These are phyloP conservation scores for Xenotilapia flavipinnis DNA, from an alignment of 2,113 vertebrate genomes.

Conservation along the genomic window DNA sequence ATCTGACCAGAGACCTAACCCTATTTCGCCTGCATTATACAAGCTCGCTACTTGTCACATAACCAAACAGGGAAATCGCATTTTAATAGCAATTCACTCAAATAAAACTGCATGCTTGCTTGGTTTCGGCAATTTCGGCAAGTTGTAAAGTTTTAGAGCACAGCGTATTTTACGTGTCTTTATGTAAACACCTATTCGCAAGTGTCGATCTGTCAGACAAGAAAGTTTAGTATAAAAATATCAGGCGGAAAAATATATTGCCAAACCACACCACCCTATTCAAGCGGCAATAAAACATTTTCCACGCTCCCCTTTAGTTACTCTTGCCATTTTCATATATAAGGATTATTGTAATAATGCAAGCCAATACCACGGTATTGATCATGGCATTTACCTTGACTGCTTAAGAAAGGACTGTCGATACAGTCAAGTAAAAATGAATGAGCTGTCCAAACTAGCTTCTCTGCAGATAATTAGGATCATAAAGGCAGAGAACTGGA, in stretches of 20 bases:
- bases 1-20: not conserved
- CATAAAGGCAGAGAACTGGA: constrained; percentile 5
- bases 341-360: constrained; percentile 54
- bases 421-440: constrained; percentile 65
- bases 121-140: not conserved
- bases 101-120: not conserved
- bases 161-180: not conserved
- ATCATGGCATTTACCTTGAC: constrained; percentile 57
- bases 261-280: not conserved
- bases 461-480: constrained; percentile 54
- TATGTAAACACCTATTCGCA: not conserved
- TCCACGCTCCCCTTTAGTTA: not conserved
- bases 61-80: not conserved
- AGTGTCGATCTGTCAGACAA: not conserved
- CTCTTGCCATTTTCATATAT: constrained; percentile 21
- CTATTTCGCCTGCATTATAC: not conserved
- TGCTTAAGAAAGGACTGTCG: constrained; percentile 60
- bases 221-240: not conserved
- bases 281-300: not conserved
- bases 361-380: constrained; percentile 54
- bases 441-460: constrained; percentile 53
- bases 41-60: not conserved
- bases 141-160: not conserved
- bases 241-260: not conserved
- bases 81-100: constrained; percentile 30